Conservation (phyloP, 2,113 vertebrate genomes). For the Nothobranchius furzeri region DNA sequence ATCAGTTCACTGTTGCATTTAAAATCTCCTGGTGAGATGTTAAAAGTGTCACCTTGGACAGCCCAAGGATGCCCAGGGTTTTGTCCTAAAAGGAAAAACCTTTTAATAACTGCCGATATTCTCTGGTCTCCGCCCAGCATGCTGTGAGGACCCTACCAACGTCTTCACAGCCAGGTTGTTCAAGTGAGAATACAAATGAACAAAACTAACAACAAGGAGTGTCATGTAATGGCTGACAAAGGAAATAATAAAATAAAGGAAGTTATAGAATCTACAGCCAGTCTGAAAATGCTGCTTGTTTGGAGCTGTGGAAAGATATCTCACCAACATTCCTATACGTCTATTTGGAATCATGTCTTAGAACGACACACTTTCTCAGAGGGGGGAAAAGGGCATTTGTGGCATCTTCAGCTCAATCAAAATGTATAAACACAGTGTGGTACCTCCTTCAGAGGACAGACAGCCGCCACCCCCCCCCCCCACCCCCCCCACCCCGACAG, state of each 20-base stretch:
- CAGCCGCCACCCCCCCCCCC: slow-evolving; percentile 56
- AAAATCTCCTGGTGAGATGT: slow-evolving; percentile 61
- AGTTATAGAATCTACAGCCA: slow-evolving; percentile 49
- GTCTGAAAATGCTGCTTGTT: slow-evolving; percentile 51
- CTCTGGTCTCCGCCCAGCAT: slow-evolving; percentile 74
- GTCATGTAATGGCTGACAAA: slow-evolving; percentile 62
- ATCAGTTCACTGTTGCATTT: slow-evolving; percentile 78
- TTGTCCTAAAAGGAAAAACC: slow-evolving; percentile 49
- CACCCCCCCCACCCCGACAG: slow-evolving; percentile 45
- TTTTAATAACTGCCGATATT: slow-evolving; percentile 59
- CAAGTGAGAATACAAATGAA: slow-evolving; percentile 29
- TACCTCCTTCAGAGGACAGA: slow-evolving; percentile 51
- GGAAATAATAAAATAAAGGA: slow-evolving; percentile 40
- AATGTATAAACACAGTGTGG: slow-evolving; percentile 61
- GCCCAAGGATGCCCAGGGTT: slow-evolving; percentile 60
- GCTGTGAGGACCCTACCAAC: slow-evolving; percentile 44
- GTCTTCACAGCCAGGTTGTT: slow-evolving; percentile 46
- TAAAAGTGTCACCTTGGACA: slow-evolving; percentile 60
- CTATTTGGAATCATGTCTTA: slow-evolving; percentile 68
- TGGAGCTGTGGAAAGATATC: slow-evolving; percentile 35
- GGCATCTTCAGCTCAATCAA: slow-evolving; percentile 54
- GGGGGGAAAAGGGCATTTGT: slow-evolving; percentile 37
- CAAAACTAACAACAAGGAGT: slow-evolving; percentile 53
- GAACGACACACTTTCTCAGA: slow-evolving; percentile 66
- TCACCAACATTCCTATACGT: slow-evolving; percentile 76